phyloP scores from a whole-genome alignment of 2,113 vertebrate species.

The Dipodomys merriami region DNA sequence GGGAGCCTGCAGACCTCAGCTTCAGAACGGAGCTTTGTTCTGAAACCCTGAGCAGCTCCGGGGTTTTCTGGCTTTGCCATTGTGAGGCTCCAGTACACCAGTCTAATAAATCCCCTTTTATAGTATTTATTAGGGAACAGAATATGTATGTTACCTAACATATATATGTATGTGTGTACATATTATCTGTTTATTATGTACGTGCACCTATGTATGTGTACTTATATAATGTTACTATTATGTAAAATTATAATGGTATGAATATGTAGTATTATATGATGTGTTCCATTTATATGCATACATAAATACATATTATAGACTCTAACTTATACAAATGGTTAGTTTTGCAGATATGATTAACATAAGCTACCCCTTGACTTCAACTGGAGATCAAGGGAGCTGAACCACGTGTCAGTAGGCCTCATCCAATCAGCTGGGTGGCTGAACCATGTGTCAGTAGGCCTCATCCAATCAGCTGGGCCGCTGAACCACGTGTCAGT shows the following conservation, averaged over 20 bases:
- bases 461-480: background rate
- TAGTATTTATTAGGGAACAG: no score
- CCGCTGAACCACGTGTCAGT: background rate
- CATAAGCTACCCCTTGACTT: background rate
- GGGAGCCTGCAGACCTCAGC: background rate
- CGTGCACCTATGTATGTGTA: no score
- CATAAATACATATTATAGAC: no score
- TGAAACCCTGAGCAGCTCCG: background rate
- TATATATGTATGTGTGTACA: no score
- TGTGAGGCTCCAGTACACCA: background rate
- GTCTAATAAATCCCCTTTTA: no score
- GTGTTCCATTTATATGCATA: no score
- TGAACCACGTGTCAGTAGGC: background rate
- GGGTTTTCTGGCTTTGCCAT: background rate
- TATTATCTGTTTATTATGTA: no score
- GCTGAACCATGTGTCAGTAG: background rate
- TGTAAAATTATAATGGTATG: no score
- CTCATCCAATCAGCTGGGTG: background rate
- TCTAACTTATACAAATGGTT: no score
- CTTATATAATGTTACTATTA: no score
- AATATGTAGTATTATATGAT: no score
- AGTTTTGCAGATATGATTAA: background rate
- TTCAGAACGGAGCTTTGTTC: background rate
- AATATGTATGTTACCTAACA: no score
- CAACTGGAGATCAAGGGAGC: background rate